A percentile compares a stretch with the other conserved stretches of the same genome.
Evolutionary conservation across 2,113 vertebrate genomes (phyloP).

Genomic region (Sylvia atricapilla): DNA sequence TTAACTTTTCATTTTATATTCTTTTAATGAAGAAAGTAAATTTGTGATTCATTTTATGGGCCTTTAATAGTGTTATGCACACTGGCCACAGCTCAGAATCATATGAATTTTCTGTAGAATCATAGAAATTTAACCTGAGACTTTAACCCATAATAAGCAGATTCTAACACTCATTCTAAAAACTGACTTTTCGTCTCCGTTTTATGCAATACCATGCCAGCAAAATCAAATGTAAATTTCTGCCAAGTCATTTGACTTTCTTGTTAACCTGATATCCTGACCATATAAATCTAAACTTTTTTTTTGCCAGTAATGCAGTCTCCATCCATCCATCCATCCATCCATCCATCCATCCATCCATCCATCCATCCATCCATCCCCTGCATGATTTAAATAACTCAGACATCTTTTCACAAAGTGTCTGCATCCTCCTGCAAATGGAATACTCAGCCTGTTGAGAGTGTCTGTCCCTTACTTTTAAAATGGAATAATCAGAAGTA

Average conservation of each 20-base stretch:
- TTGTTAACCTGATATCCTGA: background rate
- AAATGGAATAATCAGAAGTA: background rate
- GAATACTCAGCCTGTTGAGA: background rate
- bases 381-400: background rate
- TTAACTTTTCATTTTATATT: constrained; percentile 32
- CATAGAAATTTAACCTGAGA: background rate
- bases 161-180: background rate
- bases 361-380: background rate
- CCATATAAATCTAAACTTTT: background rate
- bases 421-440: background rate
- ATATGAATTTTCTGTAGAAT: background rate
- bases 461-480: background rate
- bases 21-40: constrained; percentile 13
- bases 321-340: background rate
- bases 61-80: background rate
- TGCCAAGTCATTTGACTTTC: background rate
- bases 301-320: background rate
- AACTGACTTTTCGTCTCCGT: background rate
- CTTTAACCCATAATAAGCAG: background rate
- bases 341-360: background rate
- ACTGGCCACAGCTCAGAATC: background rate
- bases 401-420: background rate
- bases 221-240: background rate
- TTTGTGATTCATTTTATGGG: constrained; percentile 4
- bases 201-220: background rate